Conservation (phyloP, 1,140 invertebrate species). For the Eurosta solidaginis region DNA sequence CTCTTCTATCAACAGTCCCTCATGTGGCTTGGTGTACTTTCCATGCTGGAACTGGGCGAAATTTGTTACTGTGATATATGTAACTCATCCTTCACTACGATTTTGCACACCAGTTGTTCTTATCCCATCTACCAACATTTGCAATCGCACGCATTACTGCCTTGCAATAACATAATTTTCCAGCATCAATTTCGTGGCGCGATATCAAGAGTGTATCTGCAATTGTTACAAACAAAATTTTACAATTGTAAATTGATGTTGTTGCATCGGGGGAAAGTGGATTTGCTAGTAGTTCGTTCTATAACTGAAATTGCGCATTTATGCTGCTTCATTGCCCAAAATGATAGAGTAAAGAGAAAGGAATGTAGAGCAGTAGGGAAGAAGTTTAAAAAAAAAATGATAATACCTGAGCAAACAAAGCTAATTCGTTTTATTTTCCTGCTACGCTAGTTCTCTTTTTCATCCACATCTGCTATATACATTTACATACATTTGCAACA, state of each 20-base stretch:
- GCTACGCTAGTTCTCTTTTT: neutral
- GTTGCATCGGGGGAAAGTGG: neutral
- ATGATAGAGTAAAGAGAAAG: neutral
- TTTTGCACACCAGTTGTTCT: no score
- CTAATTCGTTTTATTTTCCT: neutral
- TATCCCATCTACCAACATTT: no score
- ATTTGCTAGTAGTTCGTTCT: neutral
- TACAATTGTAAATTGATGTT: neutral
- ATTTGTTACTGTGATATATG: no score
- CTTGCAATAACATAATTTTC: neutral
- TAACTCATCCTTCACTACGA: no score
- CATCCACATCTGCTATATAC: neutral
- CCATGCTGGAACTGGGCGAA: no score
- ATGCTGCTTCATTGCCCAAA: slow-evolving; percentile 19
- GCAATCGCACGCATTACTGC: neutral
- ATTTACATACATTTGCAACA: neutral
- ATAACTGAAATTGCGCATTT: slow-evolving; percentile 23
- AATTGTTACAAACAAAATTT: neutral
- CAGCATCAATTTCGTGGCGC: neutral
- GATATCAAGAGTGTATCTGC: no score
- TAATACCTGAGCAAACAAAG: slow-evolving; percentile 14
- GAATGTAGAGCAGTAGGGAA: neutral
- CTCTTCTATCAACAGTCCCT: no score
- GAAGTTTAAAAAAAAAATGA: neutral
- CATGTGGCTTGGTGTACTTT: no score